A percentile compares a stretch with the other conserved stretches of the same genome.
phyloP scores from a whole-genome alignment of 1,140 invertebrate genomes.

The Olivierus martensii region DNA sequence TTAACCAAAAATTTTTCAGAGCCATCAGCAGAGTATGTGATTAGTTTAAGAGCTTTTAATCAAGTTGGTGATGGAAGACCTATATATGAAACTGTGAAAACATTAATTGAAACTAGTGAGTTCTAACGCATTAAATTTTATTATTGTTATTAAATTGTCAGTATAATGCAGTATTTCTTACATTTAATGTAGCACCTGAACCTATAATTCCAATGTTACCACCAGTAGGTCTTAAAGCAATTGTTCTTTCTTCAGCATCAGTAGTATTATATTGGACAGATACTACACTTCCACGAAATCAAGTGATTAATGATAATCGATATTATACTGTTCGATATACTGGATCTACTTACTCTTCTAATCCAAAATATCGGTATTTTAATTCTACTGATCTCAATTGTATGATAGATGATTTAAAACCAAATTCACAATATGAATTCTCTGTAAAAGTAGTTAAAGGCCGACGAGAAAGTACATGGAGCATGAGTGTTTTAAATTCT shows the following conservation, averaged over 20 bases:
- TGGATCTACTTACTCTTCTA: conserved; percentile 38
- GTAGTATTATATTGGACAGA: conserved; percentile 95
- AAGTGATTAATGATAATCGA: conserved; percentile 63
- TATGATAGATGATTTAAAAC: conserved; percentile 81
- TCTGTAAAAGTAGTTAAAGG: conserved; percentile 74
- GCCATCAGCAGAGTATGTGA: conserved; percentile 87
- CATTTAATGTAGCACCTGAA: conserved; percentile 16
- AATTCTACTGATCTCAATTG: conserved; percentile 83
- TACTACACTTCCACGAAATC: conserved; percentile 61
- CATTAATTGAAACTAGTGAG: conserved; percentile 33
- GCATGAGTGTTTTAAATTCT: conserved; percentile 78
- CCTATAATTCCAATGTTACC: conserved; percentile 56
- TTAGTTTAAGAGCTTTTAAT: conserved; percentile 83
- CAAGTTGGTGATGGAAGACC: conserved; percentile 75
- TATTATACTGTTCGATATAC: conserved; percentile 67
- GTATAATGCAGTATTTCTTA: too few relatives aligned
- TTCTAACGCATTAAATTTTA: not conserved
- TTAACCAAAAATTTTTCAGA: conserved; percentile 33
- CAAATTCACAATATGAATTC: conserved; percentile 92
- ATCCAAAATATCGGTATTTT: conserved; percentile 50
- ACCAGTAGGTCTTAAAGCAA: conserved; percentile 79
- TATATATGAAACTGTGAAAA: conserved; percentile 82
- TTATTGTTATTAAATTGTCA: too few relatives aligned
- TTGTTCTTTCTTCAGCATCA: conserved; percentile 67
- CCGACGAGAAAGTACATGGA: conserved; percentile 73